phyloP scores from a whole-genome alignment of 2,113 vertebrate species.

The Vulpes lagopus region DNA sequence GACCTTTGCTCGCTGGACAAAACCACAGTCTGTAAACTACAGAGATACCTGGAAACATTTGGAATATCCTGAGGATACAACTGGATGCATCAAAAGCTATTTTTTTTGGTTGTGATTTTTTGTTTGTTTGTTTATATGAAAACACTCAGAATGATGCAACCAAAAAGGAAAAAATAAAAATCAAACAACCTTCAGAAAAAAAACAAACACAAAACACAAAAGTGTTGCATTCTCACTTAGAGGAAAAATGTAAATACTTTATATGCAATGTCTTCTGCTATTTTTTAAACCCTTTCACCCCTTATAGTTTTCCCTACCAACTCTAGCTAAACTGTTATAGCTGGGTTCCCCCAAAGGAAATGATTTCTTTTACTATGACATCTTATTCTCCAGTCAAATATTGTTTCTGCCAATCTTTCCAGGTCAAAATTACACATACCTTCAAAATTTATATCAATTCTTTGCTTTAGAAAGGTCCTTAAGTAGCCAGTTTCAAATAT shows the following conservation, averaged over 20 bases:
- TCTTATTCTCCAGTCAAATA: background rate
- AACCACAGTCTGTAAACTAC: slow-evolving; percentile 97
- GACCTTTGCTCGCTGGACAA: slow-evolving; percentile 99
- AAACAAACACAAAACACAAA: background rate
- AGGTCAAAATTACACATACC: background rate
- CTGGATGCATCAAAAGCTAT: slow-evolving; percentile 87
- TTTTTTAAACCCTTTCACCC: background rate
- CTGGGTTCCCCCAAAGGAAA: background rate
- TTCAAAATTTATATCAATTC: background rate
- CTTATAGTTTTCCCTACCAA: background rate
- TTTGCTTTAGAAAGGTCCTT: background rate
- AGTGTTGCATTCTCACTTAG: background rate
- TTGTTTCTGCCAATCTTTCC: background rate
- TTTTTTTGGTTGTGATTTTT: slow-evolving; percentile 79
- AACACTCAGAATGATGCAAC: slow-evolving; percentile 87
- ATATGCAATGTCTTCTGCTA: background rate
- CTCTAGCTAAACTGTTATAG: background rate
- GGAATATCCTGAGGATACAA: slow-evolving; percentile 93
- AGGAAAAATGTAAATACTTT: background rate
- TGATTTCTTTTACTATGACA: background rate
- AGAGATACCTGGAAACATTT: slow-evolving; percentile 97
- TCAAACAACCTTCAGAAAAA: slow-evolving; percentile 82
- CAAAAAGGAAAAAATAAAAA: slow-evolving; percentile 82
- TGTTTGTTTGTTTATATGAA: slow-evolving; percentile 85
- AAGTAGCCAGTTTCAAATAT: background rate